These are phyloP conservation scores for Oceanodroma leucorhoa DNA, from an alignment of 2,797 vertebrate genomes.

Conservation along the genomic window DNA sequence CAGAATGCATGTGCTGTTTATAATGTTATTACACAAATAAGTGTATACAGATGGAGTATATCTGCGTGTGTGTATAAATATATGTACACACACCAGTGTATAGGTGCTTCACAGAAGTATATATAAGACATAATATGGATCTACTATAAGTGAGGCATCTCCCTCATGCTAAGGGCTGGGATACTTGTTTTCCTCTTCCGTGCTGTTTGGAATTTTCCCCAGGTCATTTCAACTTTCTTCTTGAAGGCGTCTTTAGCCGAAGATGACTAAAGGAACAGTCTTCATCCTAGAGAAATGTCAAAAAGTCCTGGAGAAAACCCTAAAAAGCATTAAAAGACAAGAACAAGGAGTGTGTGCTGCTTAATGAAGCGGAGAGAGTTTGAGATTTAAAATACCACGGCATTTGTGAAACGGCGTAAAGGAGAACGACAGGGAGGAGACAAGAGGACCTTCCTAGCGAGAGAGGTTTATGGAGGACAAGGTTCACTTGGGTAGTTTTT, in stretches of 20 bases:
- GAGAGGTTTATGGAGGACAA: background rate
- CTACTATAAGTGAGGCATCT: constrained; percentile 33
- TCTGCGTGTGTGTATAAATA: background rate
- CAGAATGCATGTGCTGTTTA: constrained; percentile 35
- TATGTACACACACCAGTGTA: constrained; percentile 12
- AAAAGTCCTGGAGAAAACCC: constrained; percentile 72
- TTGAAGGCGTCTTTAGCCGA: constrained; percentile 65
- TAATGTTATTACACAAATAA: constrained; percentile 48
- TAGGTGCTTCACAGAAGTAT: constrained; percentile 62
- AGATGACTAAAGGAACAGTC: constrained; percentile 67
- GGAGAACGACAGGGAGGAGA: background rate
- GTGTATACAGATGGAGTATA: constrained; percentile 53
- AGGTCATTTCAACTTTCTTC: constrained; percentile 69
- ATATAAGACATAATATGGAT: constrained; percentile 29
- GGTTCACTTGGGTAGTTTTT: background rate
- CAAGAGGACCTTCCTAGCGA: background rate
- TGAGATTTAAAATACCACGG: background rate
- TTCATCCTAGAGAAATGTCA: constrained; percentile 69
- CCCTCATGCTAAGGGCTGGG: constrained; percentile 63
- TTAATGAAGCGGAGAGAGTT: background rate
- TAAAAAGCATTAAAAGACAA: constrained; percentile 67
- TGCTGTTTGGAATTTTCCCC: constrained; percentile 71
- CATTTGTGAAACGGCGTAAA: background rate
- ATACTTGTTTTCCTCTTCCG: constrained; percentile 61
- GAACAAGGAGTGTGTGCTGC: constrained; percentile 55